Percentiles rank a stretch among this genome's conserved stretches.
Conservation (phyloP, 2,888 invertebrate genomes). For the Drosophila colorata region DNA sequence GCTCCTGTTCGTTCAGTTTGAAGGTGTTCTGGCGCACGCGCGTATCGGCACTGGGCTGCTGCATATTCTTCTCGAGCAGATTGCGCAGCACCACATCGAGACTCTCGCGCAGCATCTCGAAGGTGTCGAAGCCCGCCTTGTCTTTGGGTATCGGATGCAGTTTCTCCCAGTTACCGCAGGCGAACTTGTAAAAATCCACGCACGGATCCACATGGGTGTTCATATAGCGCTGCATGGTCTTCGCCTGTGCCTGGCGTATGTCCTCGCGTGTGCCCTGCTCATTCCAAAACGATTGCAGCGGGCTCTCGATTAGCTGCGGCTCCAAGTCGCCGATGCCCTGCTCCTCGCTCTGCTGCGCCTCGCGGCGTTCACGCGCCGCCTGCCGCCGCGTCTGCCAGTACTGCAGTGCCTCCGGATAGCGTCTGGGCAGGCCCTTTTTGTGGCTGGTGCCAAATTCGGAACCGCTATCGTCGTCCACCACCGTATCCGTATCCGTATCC, state of each 20-base stretch:
- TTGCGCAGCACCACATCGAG: slow-evolving; percentile 89
- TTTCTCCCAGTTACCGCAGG: slow-evolving; percentile 94
- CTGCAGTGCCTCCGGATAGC: slow-evolving; percentile 36
- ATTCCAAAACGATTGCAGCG: slow-evolving; percentile 82
- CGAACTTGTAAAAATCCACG: slow-evolving; percentile 93
- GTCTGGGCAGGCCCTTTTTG: slow-evolving; percentile 34
- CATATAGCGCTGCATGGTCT: slow-evolving; percentile 92
- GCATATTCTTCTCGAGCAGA: slow-evolving; percentile 86
- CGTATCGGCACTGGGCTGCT: slow-evolving; percentile 17
- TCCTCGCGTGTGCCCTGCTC: slow-evolving; percentile 85
- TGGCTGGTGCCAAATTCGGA: slow-evolving; percentile 16
- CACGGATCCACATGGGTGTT: slow-evolving; percentile 91
- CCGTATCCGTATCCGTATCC: slow-evolving; percentile 9
- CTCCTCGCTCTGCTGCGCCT: slow-evolving; percentile 41
- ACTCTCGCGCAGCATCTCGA: slow-evolving; percentile 94
- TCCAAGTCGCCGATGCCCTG: slow-evolving; percentile 10
- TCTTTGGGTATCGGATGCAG: slow-evolving; percentile 95
- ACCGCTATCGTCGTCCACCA: slow-evolving; percentile 16
- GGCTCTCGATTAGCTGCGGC: slow-evolving; percentile 35
- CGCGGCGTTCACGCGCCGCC: slow-evolving; percentile 44
- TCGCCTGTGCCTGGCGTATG: slow-evolving; percentile 88
- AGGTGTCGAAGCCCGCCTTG: slow-evolving; percentile 95
- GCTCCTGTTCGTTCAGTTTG: slow-evolving; percentile 57
- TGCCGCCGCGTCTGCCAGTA: slow-evolving; percentile 37
- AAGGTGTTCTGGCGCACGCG: slow-evolving; percentile 53